A percentile compares a stretch with the other conserved stretches of the same genome.
These are phyloP conservation scores for Scaptomyza pallida DNA, from an alignment of 1,140 invertebrate species.

Conservation along the genomic window DNA sequence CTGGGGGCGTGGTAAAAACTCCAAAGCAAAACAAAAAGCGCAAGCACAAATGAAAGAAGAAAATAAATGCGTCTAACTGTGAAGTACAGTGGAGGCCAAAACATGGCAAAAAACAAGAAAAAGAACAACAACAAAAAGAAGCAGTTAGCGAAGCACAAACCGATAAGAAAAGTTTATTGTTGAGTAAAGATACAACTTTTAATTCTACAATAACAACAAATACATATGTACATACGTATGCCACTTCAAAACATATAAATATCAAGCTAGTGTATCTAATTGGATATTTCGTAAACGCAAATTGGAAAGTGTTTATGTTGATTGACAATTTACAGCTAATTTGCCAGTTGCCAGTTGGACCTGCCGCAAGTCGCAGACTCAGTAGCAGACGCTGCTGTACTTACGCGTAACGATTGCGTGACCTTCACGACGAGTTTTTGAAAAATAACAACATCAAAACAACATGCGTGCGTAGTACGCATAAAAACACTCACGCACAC, in stretches of 20 bases:
- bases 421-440: conserved; percentile 73
- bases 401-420: conserved; percentile 63
- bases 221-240: too few species aligned
- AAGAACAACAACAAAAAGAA: too few species aligned
- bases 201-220: too few species aligned
- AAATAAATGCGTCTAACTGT: conserved; percentile 52
- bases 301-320: background rate
- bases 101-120: conserved; percentile 51
- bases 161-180: conserved; percentile 53
- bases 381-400: conserved; percentile 62
- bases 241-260: too few species aligned
- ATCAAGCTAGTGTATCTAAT: too few species aligned
- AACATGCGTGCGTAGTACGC: conserved; percentile 58
- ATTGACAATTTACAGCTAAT: conserved; percentile 11
- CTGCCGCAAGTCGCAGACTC: conserved; percentile 22
- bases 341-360: conserved; percentile 2
- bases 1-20: conserved; percentile 55
- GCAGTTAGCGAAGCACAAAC: conserved; percentile 7
- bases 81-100: conserved; percentile 69
- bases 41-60: conserved; percentile 42
- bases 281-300: background rate
- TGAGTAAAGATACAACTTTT: background rate
- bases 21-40: conserved; percentile 71
- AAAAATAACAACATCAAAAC: conserved; percentile 74
- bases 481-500: conserved; percentile 25